A percentile compares a stretch with the other conserved stretches of the same genome.
Evolutionary conservation across 2,113 vertebrate species (phyloP).

Genomic region (Rafetus swinhoei): DNA sequence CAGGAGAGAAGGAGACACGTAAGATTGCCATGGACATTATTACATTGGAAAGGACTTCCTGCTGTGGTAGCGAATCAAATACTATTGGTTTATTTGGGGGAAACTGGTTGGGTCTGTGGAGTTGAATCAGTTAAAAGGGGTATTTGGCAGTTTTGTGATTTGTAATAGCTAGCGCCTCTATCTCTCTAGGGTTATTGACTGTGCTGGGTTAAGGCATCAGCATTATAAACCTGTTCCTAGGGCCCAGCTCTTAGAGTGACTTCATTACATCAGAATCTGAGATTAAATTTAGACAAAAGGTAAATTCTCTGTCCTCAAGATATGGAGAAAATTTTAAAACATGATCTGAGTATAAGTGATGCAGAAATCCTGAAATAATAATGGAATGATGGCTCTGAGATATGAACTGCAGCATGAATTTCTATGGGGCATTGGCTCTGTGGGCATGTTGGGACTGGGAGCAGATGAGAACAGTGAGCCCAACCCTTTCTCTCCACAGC

Average conservation of each 20-base stretch:
- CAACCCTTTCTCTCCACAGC: background rate
- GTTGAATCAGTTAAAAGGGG: background rate
- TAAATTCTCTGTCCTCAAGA: background rate
- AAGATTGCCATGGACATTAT: background rate
- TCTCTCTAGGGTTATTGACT: background rate
- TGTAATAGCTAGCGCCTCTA: background rate
- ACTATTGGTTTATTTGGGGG: background rate
- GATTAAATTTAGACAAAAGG: background rate
- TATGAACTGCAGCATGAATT: background rate
- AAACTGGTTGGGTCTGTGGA: background rate
- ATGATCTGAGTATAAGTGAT: background rate
- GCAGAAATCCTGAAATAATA: background rate
- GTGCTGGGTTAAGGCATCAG: background rate
- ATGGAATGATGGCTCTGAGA: background rate
- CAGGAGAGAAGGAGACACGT: background rate
- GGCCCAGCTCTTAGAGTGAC: background rate
- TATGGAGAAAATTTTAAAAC: background rate
- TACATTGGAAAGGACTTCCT: background rate
- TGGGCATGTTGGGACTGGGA: no score
- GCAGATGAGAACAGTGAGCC: background rate
- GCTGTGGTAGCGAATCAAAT: background rate
- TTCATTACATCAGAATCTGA: background rate
- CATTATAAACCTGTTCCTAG: background rate
- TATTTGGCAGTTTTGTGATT: accelerated
- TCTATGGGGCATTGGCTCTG: background rate